A percentile compares a stretch with the other conserved stretches of the same genome.
phyloP scores from a whole-genome alignment of 2,113 vertebrate genomes.

The Grallaria varia region DNA sequence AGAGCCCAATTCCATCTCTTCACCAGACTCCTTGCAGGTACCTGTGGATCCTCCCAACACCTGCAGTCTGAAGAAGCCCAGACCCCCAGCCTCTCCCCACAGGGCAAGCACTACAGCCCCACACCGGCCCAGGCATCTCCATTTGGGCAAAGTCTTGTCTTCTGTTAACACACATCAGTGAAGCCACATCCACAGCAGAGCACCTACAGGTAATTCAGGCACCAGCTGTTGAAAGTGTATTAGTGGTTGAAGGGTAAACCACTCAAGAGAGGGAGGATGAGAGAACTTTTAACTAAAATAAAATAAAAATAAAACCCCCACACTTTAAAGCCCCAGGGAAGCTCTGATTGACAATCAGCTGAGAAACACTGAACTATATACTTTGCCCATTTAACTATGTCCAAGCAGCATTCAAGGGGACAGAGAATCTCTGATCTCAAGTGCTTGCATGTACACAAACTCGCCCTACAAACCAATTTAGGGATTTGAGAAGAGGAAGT shows the following conservation, averaged over 20 bases:
- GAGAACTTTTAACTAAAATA: background rate
- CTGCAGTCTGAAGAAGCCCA: background rate
- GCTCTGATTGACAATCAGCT: background rate
- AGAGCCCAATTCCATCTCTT: background rate
- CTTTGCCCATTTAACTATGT: background rate
- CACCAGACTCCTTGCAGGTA: background rate
- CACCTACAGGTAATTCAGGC: background rate
- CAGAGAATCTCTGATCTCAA: background rate
- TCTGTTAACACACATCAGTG: background rate
- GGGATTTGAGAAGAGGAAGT: background rate
- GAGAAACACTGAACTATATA: background rate
- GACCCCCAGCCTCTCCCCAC: background rate
- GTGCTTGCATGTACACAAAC: background rate
- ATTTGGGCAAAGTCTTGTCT: background rate
- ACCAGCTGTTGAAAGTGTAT: background rate
- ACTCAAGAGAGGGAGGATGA: background rate
- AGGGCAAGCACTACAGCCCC: background rate
- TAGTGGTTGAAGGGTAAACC: background rate
- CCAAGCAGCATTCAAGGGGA: background rate
- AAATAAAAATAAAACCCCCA: background rate
- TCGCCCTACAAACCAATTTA: background rate
- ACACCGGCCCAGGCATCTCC: background rate
- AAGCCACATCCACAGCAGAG: background rate
- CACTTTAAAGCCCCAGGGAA: background rate
- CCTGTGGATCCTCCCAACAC: background rate